Conservation (phyloP, 2,113 vertebrate genomes). For the Stercorarius parasiticus region DNA sequence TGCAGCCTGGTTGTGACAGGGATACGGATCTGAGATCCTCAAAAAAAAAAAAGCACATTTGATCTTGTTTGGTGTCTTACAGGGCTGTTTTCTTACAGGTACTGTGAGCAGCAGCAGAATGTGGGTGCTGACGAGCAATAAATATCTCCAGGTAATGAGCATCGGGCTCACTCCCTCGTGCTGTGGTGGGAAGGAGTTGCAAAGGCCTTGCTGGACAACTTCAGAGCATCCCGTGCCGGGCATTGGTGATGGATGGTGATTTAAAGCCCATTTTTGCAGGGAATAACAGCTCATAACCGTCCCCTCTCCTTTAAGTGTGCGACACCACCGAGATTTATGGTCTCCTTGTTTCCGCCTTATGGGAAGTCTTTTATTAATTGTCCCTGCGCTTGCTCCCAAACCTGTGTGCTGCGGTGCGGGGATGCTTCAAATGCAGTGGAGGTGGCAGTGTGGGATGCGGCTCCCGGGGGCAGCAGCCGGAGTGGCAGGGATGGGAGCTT, state of each 20-base stretch:
- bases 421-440: background rate
- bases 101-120: background rate
- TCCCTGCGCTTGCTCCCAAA: background rate
- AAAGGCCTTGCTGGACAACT: background rate
- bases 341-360: background rate
- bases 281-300: background rate
- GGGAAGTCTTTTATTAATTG: background rate
- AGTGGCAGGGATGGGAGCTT: background rate
- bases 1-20: background rate
- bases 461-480: background rate
- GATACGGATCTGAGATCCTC: background rate
- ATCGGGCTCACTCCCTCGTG: fast-evolving
- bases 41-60: background rate
- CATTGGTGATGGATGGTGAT: background rate
- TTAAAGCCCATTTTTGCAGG: background rate
- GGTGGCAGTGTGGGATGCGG: fast-evolving
- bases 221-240: background rate
- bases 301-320: background rate
- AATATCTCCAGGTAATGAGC: background rate
- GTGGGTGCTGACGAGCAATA: background rate
- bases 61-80: background rate
- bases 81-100: background rate
- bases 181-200: background rate
- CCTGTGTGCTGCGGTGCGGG: fast-evolving
- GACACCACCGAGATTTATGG: background rate